Evolutionary conservation across 2,113 vertebrate genomes (phyloP), one percentile per base, ranked within the genome.

Genomic region (Gasterosteus aculeatus): DNA sequence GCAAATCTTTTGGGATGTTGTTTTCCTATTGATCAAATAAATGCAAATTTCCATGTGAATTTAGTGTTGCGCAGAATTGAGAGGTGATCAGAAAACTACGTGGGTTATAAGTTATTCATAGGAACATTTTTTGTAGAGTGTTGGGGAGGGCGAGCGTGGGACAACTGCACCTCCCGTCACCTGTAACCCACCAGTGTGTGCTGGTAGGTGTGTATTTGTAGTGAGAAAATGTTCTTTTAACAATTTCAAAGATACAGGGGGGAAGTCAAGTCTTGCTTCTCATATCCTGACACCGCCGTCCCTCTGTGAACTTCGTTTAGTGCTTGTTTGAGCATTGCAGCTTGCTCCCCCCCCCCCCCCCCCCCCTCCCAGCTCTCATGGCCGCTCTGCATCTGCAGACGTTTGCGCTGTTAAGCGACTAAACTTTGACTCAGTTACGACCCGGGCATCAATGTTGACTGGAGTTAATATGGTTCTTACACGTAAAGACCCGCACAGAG

Each of bases 11-110:
- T 39, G 4, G 0, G 29, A 53, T 10, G 11, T 29, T 61, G 58
- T 12, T 69, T 69, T 3, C 75, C 19, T 49, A 9, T 51, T n/a
- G n/a, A 5, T 54, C 10, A 54, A 22, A 14, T 26, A 54, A 54
- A 10, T 2, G 14, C 14, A 59, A 39, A 26, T 51, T 9, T 46
- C 11, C 22, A 10, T 8, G 0, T 16, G 0, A 49, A 14, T 44
- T 16, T 69, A 14, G 22, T 67, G 2, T 3, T 29, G 47, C 0
- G 46, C 42, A 41, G 53, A 47, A 29, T 59, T 56, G 44, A 74
- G 29, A 65, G 8, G n/a, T 81, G 72, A 82, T 85, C 78, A 77
- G 8, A 51, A n/a, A 54, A 22, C 26, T 73, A 44, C 77, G 72
- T 80, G 70, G 29, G 71, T 26, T 26, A 26, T 26, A 53, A 65